Base-by-base conservation (phyloP, 1,140 invertebrate species). In the Tenebrio molitor region DNA sequence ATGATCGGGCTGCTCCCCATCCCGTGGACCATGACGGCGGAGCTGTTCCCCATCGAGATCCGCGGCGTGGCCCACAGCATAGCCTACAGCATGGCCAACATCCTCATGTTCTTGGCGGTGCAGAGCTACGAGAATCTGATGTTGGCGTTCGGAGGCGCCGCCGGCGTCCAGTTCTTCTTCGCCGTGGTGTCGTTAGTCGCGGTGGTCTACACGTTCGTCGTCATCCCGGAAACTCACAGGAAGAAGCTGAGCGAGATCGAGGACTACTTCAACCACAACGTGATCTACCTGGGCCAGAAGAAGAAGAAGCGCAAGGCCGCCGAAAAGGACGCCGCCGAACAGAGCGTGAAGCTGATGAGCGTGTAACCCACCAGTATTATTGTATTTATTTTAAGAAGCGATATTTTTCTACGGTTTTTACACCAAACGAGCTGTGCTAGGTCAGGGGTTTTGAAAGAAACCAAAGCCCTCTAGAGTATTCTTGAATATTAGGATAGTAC, bases 201-300 rank as follows among this genome's bases (percentile, higher is more conserved):
- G 1, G 15, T 85, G 0, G 73, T 88, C 1, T 90, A 89, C 76
- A 88, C 89, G 7, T 86, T 86, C 65, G 74, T 91, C 10, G 84
- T 89, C 74, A 82, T 92, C 6, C 91, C 91, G 0, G 91, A 93
- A 81, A 93, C 91, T 0, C 91, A 91, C 78, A 86, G 85, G 8
- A 90, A 88, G 78, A 87, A 87, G 64, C 81, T 91, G 0, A 86
- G 86, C 3, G 90, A 92, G 77, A 91, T 93, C 70, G 85, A 89
- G 74, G 83, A 86, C 12, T 88, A 89, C 73, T 89, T 88, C 75
- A 77, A 84, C 2, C 80, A 84, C 25, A 85, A 88, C 76, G 75
- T 71, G 0, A 74, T 82, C 7, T 84, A 79, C 69, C 69, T 78
- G 21, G 39, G 42, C 5, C 29, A 39, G 12, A 67, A 67, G 17